Evolutionary conservation across 2,797 vertebrate species (phyloP), one percentile per base, ranked within the genome.

Genomic region (Typhlichthys subterraneus): DNA sequence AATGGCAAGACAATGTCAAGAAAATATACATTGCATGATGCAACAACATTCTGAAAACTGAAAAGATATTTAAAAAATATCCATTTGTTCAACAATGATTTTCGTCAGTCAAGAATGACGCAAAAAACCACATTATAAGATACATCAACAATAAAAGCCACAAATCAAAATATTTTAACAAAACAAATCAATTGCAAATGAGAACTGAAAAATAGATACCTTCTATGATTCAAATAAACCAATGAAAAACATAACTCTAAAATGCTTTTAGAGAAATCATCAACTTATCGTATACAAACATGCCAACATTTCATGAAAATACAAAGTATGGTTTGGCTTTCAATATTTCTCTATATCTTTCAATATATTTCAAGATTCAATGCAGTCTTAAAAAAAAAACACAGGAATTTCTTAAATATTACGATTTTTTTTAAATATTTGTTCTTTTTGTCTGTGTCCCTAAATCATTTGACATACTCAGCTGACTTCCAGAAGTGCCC

Each of bases 401-500:
- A 73, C 52, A 80, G 79, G 45, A 48, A 31, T 77, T 77, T 80
- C 81, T 79, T 70, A 75, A 55, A 77, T 77, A 77, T 80, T 81
- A 76, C 19, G 70, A 63, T 70, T 76, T 72, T 62, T 79, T 75
- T 58, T 69, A 0, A 0, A 46, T 63, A 33, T 59, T 63, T 64
- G 61, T 65, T 58, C 65, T 55, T 66, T 62, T 64, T 53, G 45
- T 85, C 86, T 81, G 78, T 80, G 76, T 84, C 81, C 73, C 82
- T 78, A 86, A 82, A 85, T 94, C 88, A 94, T 93, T 93, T 93
- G 72, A 95, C 98, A 92, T 91, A 99, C 96, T 99, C 98, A 85
- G 98, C 97, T 78, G 97, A 99, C 91, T 99, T 99, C 97, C 98
- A 99, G 94, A 99, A 99, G 93, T 99, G 98, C 31, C 97, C 96